Evolutionary conservation across 2,113 vertebrate genomes (phyloP).

Genomic region (Coturnix japonica): DNA sequence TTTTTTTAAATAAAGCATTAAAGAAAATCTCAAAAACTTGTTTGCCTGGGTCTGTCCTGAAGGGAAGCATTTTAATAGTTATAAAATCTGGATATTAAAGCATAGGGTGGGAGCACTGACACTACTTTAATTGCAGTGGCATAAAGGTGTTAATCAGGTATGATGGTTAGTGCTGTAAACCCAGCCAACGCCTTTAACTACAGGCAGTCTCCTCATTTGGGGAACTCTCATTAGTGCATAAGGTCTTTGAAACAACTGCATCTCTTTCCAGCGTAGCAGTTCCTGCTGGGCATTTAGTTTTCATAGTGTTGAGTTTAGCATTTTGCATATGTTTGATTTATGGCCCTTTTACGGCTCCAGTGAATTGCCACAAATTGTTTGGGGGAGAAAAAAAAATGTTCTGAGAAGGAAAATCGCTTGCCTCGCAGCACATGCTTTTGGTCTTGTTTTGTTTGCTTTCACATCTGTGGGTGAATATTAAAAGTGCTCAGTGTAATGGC

Average conservation of each 20-base stretch:
- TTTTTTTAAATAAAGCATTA: background rate
- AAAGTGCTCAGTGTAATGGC: background rate
- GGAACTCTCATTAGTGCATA: background rate
- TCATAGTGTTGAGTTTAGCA: background rate
- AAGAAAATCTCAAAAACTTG: background rate
- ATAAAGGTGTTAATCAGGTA: background rate
- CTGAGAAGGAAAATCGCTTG: background rate
- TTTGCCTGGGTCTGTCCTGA: background rate
- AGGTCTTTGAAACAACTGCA: background rate
- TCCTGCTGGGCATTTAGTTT: background rate
- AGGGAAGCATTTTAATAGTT: background rate
- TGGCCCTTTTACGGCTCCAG: background rate
- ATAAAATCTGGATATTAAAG: background rate
- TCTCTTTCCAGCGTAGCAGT: background rate
- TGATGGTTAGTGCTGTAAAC: background rate
- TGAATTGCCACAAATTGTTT: background rate
- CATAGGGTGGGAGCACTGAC: background rate
- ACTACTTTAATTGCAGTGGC: background rate
- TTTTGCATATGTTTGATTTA: conserved; percentile 5
- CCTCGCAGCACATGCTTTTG: background rate
- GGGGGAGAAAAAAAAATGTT: background rate
- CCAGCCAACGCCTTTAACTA: background rate
- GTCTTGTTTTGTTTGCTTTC: background rate
- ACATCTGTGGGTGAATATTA: background rate
- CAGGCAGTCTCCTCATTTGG: background rate